These are phyloP conservation scores for Xestia ashworthii DNA, from an alignment of 2,888 invertebrate species.

Conservation along the genomic window DNA sequence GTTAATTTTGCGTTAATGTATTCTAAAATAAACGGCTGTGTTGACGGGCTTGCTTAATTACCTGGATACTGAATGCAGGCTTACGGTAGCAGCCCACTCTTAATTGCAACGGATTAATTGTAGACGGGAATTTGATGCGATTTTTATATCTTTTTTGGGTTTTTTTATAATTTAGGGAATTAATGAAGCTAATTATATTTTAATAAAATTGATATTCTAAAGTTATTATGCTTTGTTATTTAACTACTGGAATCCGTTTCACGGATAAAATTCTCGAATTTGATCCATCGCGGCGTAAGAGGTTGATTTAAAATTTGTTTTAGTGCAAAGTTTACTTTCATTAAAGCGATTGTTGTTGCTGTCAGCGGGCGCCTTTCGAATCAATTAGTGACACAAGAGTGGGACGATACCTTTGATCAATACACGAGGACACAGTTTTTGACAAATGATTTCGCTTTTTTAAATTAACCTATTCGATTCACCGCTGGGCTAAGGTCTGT, in stretches of 20 bases:
- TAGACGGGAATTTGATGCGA: constrained; percentile 26
- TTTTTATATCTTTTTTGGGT: constrained; percentile 18
- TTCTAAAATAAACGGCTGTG: constrained; percentile 77
- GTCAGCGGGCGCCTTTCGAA: not conserved
- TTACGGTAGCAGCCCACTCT: constrained; percentile 48
- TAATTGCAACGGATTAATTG: constrained; percentile 60
- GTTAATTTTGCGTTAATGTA: constrained; percentile 78
- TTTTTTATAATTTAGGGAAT: constrained; percentile 1
- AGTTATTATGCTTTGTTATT: not conserved
- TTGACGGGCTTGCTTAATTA: constrained; percentile 76
- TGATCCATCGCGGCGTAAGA: not conserved
- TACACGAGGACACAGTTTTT: not conserved
- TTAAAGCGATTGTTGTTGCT: not conserved
- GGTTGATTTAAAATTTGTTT: not conserved
- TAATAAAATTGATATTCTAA: not conserved
- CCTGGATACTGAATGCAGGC: constrained; percentile 57
- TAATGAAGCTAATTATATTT: constrained; percentile 28
- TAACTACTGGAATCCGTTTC: not conserved
- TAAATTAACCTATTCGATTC: not conserved
- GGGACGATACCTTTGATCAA: not conserved
- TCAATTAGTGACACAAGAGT: not conserved
- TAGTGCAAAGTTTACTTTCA: not conserved
- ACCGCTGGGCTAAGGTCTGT: too few species aligned
- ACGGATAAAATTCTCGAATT: not conserved
- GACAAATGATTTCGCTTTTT: not conserved